A percentile compares a stretch with the other conserved stretches of the same genome.
Conservation (phyloP, 2,888 invertebrate species). For the Hofmannophila pseudospretella region DNA sequence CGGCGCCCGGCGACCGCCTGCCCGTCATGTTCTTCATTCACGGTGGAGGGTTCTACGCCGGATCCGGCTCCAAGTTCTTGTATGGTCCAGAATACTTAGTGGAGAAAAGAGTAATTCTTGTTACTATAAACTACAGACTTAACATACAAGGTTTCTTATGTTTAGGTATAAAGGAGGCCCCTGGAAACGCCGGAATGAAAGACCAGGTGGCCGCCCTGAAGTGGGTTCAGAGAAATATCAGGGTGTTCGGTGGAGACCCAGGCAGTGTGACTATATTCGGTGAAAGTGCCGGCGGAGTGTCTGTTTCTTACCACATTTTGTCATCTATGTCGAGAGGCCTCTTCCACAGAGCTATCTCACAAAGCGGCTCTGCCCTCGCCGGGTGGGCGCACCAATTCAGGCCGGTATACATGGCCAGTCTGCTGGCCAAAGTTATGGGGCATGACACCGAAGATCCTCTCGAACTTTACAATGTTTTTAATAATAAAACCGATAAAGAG, state of each 20-base stretch:
- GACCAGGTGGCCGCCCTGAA: constrained; percentile 55
- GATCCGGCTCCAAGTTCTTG: constrained; percentile 36
- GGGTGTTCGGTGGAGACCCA: constrained; percentile 51
- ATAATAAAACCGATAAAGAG: constrained; percentile 42
- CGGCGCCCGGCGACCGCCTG: constrained; percentile 20
- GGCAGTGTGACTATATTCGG: constrained; percentile 57
- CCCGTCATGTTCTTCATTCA: constrained; percentile 66
- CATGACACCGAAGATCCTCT: constrained; percentile 39
- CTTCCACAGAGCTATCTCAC: constrained; percentile 57
- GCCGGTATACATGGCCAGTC: constrained; percentile 46
- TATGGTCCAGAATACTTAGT: constrained; percentile 57
- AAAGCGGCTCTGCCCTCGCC: constrained; percentile 55
- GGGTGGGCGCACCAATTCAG: constrained; percentile 53
- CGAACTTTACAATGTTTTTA: constrained; percentile 46
- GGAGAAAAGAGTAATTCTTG: constrained; percentile 48
- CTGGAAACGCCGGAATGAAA: constrained; percentile 58
- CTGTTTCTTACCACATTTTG: constrained; percentile 52
- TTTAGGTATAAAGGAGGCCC: constrained; percentile 52
- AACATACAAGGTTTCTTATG: constrained; percentile 57
- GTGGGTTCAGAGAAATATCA: constrained; percentile 53
- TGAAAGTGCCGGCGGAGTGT: constrained; percentile 57
- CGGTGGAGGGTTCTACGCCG: constrained; percentile 57
- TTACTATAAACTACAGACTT: constrained; percentile 57
- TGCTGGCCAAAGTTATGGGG: constrained; percentile 48
- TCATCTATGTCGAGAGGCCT: constrained; percentile 59